These are phyloP conservation scores for Dorcus hopei DNA, from an alignment of 2,888 invertebrate genomes.

Conservation along the genomic window DNA sequence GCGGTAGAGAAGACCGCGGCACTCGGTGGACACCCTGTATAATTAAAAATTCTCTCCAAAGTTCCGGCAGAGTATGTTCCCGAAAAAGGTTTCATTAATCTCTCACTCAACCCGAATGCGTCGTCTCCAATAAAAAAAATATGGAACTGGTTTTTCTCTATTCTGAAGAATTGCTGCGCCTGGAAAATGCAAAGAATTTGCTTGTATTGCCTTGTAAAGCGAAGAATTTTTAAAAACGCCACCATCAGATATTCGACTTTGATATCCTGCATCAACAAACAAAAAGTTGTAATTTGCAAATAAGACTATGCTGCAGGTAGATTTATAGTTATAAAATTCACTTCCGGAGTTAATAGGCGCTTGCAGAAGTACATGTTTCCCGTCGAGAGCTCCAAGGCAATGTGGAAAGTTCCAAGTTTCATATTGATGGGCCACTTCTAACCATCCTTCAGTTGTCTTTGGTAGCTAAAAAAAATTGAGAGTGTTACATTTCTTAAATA, in stretches of 20 bases:
- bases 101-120: too few relatives aligned
- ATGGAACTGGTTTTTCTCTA: too few relatives aligned
- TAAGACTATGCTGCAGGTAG: constrained; percentile 27
- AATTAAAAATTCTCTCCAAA: too few relatives aligned
- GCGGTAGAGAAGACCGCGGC: too few relatives aligned
- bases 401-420: constrained; percentile 26
- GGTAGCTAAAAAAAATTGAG: constrained; percentile 22
- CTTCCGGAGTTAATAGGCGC: constrained; percentile 20
- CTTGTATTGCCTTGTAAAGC: constrained; percentile 2
- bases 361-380: constrained; percentile 26
- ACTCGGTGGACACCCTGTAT: too few relatives aligned
- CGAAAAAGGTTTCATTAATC: too few relatives aligned
- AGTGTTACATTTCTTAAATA: too few relatives aligned
- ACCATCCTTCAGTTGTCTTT: constrained; percentile 22
- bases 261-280: constrained; percentile 25
- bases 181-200: constrained; percentile 7
- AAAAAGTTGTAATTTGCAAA: constrained; percentile 30
- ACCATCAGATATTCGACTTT: constrained; percentile 22
- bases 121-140: too few relatives aligned
- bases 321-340: constrained; percentile 26
- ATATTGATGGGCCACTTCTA: constrained; percentile 16
- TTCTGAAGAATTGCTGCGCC: too few relatives aligned
- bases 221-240: constrained; percentile 10
- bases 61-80: too few relatives aligned
- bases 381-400: constrained; percentile 25